Evolutionary conservation across 1,140 invertebrate genomes (phyloP), one percentile per base, ranked within the genome.

Genomic region (Drosophila rhopaloa): DNA sequence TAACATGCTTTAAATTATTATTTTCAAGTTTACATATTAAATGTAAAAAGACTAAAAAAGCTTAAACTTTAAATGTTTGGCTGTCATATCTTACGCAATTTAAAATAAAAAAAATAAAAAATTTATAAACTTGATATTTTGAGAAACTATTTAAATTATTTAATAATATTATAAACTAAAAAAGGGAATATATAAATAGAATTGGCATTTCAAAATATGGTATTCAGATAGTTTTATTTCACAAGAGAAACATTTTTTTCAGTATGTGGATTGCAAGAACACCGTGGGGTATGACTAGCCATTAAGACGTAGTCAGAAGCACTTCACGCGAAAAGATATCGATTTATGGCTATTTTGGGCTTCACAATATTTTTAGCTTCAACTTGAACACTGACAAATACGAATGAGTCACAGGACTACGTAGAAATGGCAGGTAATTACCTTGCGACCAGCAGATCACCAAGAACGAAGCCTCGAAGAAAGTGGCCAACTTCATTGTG

Each of bases 401-500:
- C 55, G 32, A 19, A 59, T 77, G 74, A 77, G 11, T 77, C 75
- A 77, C 56, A 55, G 19, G 14, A 75, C 46, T 59, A 41, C 11
- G 47, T 41, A 37, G n/a, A 27, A 44, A 72, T 11, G 13, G n/a
- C 24, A 37, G 8, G 38, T 35, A 59, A 27, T 77, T 89, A 88
- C 83, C 83, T 88, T 88, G 79, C 58, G 59, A 63, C 72, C 56
- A 74, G 72, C 76, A 80, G 76, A 89, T 68, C 19, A 79, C 24
- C 63, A 88, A 43, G 37, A 88, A 61, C 27, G 43, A 56, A 37
- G 68, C 76, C 51, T 70, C 65, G 9, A 63, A 58, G 55, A 76
- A 46, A 50, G 73, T 16, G 32, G 32, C 5, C 14, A 77, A 54
- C 40, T 88, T 71, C 83, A 88, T 88, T 47, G 51, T 65, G 48